phyloP scores from a whole-genome alignment of 2,888 invertebrate genomes.

The Ectemnius continuus region DNA sequence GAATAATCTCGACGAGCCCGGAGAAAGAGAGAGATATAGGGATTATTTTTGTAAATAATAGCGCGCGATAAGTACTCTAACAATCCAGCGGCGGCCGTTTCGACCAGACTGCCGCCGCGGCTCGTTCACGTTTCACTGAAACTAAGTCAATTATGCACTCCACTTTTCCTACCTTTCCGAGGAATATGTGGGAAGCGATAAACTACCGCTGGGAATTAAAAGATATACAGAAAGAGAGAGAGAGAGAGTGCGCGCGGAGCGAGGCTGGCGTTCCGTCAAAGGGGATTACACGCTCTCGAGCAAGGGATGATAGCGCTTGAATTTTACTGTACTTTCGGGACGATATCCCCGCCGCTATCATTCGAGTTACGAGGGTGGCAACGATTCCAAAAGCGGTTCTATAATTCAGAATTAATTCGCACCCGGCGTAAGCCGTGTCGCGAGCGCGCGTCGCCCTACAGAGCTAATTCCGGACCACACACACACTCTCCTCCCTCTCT shows the following conservation, averaged over 20 bases:
- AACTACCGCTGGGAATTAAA: no score
- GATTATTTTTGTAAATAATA: slow-evolving; percentile 5
- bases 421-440: background rate
- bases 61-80: background rate
- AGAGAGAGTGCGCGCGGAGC: no score
- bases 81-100: no score
- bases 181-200: no score
- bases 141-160: no score
- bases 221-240: no score
- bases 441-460: background rate
- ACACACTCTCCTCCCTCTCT: slow-evolving; percentile 7
- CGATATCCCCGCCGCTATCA: background rate
- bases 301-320: background rate
- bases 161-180: no score
- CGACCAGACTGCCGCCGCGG: no score
- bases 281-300: background rate
- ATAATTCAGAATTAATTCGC: slow-evolving; percentile 10
- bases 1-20: background rate
- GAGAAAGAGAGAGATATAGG: background rate
- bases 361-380: background rate
- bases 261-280: no score
- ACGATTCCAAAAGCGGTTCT: slow-evolving; percentile 1
- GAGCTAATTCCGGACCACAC: slow-evolving; percentile 3
- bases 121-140: no score
- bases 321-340: no score